Conservation (phyloP, 2,888 invertebrate species). For the Flabesymbios commensalis region DNA sequence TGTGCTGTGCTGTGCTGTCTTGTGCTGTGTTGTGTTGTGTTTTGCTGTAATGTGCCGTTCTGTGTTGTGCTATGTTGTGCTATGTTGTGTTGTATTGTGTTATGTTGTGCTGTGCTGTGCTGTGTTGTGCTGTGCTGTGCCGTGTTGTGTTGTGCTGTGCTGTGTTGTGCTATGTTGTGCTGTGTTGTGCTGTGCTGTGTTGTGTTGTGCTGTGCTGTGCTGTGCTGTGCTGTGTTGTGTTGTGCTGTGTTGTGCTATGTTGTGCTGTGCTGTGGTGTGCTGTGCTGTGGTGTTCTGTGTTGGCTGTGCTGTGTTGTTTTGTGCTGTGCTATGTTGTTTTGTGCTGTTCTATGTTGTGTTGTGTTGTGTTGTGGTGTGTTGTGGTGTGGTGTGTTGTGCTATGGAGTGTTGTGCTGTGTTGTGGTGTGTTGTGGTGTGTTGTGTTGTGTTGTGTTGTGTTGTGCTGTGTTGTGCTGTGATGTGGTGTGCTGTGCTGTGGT, state of each 20-base stretch:
- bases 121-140: neutral
- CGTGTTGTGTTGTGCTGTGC: neutral
- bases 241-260: no score
- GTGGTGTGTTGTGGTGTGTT: neutral
- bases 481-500: neutral
- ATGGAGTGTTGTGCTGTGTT: neutral
- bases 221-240: neutral
- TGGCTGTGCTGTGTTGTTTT: neutral
- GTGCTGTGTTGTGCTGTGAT: neutral
- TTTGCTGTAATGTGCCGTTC: neutral
- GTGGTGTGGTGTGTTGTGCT: neutral
- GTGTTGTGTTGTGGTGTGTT: neutral
- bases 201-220: neutral
- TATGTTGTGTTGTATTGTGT: neutral
- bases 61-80: neutral
- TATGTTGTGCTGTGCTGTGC: neutral
- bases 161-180: neutral
- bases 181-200: neutral
- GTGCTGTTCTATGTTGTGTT: neutral
- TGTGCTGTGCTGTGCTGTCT: neutral
- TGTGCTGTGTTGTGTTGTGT: neutral
- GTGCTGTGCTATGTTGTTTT: neutral
- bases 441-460: neutral
- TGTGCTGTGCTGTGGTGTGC: neutral
- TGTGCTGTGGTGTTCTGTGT: neutral